A percentile compares a stretch with the other conserved stretches of the same genome.
These are phyloP conservation scores for Romanogobio albipinnatus DNA, from an alignment of 2,113 vertebrate species.

Conservation along the genomic window DNA sequence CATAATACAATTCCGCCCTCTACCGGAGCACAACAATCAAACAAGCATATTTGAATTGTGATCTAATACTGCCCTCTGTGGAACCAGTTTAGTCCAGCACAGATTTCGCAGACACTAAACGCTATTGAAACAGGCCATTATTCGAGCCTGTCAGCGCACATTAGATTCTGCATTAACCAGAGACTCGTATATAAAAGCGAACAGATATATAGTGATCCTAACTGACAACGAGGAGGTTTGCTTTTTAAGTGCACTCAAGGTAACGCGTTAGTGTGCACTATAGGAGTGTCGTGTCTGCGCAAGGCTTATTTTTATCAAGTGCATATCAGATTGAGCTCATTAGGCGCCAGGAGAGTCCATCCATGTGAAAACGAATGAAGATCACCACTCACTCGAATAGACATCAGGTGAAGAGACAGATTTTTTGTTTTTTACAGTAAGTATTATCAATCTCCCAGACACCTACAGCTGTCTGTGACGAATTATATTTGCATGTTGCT, in stretches of 20 bases:
- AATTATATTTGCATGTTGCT: neutral
- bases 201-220: neutral
- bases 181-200: neutral
- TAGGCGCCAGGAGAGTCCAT: neutral
- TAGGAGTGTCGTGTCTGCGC: neutral
- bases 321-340: neutral
- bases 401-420: neutral
- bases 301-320: neutral
- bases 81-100: conserved; percentile 13
- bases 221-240: neutral
- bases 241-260: neutral
- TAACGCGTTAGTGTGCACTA: too few relatives aligned
- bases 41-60: neutral
- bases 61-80: conserved; percentile 61
- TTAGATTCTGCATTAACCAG: neutral
- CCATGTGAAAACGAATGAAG: conserved; percentile 13
- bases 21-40: neutral
- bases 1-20: neutral
- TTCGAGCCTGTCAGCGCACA: neutral
- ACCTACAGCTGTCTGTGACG: conserved; percentile 6
- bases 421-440: conserved; percentile 4
- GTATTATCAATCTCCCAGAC: neutral
- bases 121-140: conserved; percentile 12
- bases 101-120: neutral
- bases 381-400: neutral